Percentiles rank a stretch among this genome's conserved stretches.
phyloP scores from a whole-genome alignment of 37 sponge, comb jelly and placozoan species.

The Crambe crambe region DNA sequence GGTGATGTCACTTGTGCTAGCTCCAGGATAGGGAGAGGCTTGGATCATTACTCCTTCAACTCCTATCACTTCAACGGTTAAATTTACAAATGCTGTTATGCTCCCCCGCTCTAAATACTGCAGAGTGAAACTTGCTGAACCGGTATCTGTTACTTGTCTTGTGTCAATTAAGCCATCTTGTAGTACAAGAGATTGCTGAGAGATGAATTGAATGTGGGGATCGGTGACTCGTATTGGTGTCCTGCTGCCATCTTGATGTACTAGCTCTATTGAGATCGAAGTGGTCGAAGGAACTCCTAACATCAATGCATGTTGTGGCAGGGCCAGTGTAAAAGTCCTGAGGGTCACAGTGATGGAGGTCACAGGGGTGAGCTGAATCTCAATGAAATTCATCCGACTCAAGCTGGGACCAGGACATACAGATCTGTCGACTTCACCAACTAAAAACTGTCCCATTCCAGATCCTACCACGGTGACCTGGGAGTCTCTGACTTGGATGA shows the following conservation, averaged over 20 bases:
- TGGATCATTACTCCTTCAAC: constrained; percentile 16
- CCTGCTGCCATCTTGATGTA: constrained; percentile 41
- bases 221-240: constrained; percentile 13
- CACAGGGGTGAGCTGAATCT: constrained; percentile 24
- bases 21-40: constrained; percentile 40
- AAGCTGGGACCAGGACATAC: background rate
- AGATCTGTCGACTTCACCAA: background rate
- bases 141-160: background rate
- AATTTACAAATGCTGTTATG: background rate
- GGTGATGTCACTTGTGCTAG: constrained; percentile 1
- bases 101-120: background rate
- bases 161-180: background rate
- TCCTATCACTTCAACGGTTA: constrained; percentile 28
- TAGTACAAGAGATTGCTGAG: background rate
- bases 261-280: background rate
- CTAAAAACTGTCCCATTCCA: constrained; percentile 31
- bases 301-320: constrained; percentile 1
- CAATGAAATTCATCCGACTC: constrained; percentile 3
- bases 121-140: constrained; percentile 20
- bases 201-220: background rate
- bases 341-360: background rate
- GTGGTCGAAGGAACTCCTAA: constrained; percentile 30
- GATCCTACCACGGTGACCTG: constrained; percentile 36
- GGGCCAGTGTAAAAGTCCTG: constrained; percentile 7
- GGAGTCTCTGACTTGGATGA: constrained; percentile 13